Evolutionary conservation across 1,140 invertebrate genomes (phyloP).

Genomic region (Bombyx mandarina): DNA sequence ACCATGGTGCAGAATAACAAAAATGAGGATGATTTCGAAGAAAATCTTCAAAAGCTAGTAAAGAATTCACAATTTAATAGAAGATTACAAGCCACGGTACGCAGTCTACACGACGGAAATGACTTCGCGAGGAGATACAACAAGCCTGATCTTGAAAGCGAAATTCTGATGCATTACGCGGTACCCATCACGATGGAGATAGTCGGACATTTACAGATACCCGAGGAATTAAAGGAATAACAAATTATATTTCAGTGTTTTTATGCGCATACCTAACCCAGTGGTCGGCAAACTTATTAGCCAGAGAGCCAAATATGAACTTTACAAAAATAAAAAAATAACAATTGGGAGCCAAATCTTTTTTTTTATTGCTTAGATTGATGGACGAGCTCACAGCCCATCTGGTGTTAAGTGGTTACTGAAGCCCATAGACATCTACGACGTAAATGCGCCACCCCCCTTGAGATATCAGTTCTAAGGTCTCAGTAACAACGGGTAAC

Average conservation of each 20-base stretch:
- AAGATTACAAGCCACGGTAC: background rate
- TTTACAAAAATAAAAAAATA: no score
- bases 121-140: conserved; percentile 3
- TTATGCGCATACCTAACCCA: no score
- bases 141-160: conserved; percentile 3
- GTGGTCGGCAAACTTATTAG: no score
- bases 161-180: conserved; percentile 15
- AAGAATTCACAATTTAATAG: conserved; percentile 1
- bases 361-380: no score
- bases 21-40: conserved; percentile 11
- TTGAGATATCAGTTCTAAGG: no score
- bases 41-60: conserved; percentile 9
- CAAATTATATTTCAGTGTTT: background rate
- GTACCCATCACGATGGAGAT: conserved; percentile 14
- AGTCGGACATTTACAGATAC: conserved; percentile 12
- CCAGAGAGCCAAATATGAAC: no score
- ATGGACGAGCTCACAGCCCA: no score
- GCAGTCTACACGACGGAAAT: conserved; percentile 2
- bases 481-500: no score
- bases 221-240: conserved; percentile 3
- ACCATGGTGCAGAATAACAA: conserved; percentile 7
- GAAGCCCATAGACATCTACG: no score
- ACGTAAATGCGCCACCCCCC: no score
- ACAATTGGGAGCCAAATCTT: no score
- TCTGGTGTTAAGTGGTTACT: no score